phyloP scores from a whole-genome alignment of 2,888 invertebrate species.

The Papilio protenor region DNA sequence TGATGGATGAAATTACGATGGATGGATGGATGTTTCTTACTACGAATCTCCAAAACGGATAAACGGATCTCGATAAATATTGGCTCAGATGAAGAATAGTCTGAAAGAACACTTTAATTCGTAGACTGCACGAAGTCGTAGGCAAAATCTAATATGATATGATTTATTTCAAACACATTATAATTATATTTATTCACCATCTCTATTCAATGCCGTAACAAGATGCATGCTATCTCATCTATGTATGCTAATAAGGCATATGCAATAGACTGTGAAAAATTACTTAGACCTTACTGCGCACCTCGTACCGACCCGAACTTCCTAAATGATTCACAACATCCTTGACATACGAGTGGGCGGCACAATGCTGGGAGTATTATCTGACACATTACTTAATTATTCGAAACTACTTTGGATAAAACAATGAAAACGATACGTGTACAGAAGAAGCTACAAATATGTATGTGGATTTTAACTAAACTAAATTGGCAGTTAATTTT shows the following conservation, averaged over 20 bases:
- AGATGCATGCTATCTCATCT: constrained; percentile 1
- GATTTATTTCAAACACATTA: too few relatives aligned
- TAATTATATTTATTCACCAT: not conserved
- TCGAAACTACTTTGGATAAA: constrained; percentile 4
- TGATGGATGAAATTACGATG: too few relatives aligned
- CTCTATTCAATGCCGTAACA: not conserved
- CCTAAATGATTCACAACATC: constrained; percentile 63
- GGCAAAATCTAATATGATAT: too few relatives aligned
- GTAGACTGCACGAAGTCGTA: too few relatives aligned
- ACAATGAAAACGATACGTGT: not conserved
- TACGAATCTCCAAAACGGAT: too few relatives aligned
- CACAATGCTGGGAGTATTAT: constrained; percentile 63
- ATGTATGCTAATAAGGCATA: constrained; percentile 7
- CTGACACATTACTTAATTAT: constrained; percentile 48
- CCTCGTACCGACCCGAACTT: constrained; percentile 49
- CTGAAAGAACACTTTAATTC: too few relatives aligned
- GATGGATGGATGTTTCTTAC: too few relatives aligned
- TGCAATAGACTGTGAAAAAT: constrained; percentile 42
- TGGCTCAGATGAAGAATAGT: too few relatives aligned
- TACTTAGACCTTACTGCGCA: constrained; percentile 36
- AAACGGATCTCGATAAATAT: too few relatives aligned
- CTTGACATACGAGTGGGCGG: constrained; percentile 72
- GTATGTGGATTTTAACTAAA: not conserved
- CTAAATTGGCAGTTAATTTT: not conserved
- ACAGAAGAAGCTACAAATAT: not conserved